Evolutionary conservation across 2,888 invertebrate genomes (phyloP), one percentile per base, ranked within the genome.

Genomic region (Ischnus inquisitorius): DNA sequence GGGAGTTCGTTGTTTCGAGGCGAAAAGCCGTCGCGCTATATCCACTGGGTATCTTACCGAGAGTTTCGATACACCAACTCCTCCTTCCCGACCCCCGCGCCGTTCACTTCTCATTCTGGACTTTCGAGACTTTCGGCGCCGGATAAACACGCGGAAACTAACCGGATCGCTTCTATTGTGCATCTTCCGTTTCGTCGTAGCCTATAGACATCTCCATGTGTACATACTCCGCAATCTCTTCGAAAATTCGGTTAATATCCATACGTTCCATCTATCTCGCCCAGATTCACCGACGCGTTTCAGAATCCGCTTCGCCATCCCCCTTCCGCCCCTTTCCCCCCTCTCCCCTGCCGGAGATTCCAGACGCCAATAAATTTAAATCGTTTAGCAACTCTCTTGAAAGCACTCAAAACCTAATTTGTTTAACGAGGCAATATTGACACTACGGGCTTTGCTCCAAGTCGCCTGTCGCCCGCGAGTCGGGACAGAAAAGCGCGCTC

Each of bases 391-490:
- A 74, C 78, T 78, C 69, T 60, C 74, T 34, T 34, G 48, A 76
- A 83, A 76, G 76, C 83, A 79, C 83, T 83, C 71, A 60, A 79
- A 83, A 76, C 71, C 71, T 83, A 83, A 83, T 83, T 83, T 79
- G 79, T 79, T 83, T 76, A 79, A 71, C 79, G 79, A 79, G 79
- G 67, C 83, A 83, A 83, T 83, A 83, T 83, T 83, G 79, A 79
- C 75, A 79, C 76, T 83, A 34, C 79, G 71, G n/a, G 76, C 65
- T 83, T 69, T 72, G 71, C 79, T 79, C 71, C 46, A 41, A 79
- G 71, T 83, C 48, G 25, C 76, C 22, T 43, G 60, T 65, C 71
- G 71, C 41, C 71, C 60, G 46, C 57, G 72, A 54, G 62, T 25
- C 41, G 54, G 41, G 16, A 14, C 48, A 22, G 67, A 46, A n/a